Evolutionary conservation across 2,888 invertebrate species (phyloP).

Genomic region (Euspilapteryx auroguttella): DNA sequence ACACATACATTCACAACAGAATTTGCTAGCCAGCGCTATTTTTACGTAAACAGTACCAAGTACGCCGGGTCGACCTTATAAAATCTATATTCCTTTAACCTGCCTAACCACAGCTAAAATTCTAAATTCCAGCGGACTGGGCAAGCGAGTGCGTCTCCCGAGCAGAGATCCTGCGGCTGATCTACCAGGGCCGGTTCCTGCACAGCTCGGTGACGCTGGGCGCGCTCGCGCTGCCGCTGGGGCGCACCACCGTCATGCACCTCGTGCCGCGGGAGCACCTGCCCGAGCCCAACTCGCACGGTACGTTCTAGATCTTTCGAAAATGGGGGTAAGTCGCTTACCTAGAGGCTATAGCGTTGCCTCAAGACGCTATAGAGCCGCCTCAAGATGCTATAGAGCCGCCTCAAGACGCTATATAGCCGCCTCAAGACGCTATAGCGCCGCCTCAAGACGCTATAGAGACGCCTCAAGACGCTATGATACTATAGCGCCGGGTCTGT

Average conservation of each 20-base stretch:
- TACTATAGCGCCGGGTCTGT: too few species aligned
- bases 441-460: too few species aligned
- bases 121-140: slow-evolving; percentile 79
- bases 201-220: slow-evolving; percentile 99
- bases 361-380: too few species aligned
- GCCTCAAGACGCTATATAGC: too few species aligned
- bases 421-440: too few species aligned
- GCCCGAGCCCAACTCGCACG: slow-evolving; percentile 98
- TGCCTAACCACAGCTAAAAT: background rate
- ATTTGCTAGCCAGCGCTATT: slow-evolving; percentile 3
- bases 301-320: too few species aligned
- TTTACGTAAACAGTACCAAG: too few species aligned
- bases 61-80: too few species aligned
- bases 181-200: slow-evolving; percentile 99
- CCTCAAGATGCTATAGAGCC: too few species aligned
- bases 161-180: slow-evolving; percentile 96
- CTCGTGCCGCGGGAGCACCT: slow-evolving; percentile 98
- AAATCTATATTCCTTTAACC: background rate
- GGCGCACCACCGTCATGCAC: slow-evolving; percentile 99
- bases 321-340: background rate
- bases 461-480: too few species aligned
- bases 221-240: slow-evolving; percentile 94
- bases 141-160: slow-evolving; percentile 92
- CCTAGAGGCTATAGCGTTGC: slow-evolving; percentile 10
- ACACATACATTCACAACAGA: background rate